Evolutionary conservation across 2,113 vertebrate species (phyloP), one percentile per base, ranked within the genome.

Genomic region (Fulica atra): DNA sequence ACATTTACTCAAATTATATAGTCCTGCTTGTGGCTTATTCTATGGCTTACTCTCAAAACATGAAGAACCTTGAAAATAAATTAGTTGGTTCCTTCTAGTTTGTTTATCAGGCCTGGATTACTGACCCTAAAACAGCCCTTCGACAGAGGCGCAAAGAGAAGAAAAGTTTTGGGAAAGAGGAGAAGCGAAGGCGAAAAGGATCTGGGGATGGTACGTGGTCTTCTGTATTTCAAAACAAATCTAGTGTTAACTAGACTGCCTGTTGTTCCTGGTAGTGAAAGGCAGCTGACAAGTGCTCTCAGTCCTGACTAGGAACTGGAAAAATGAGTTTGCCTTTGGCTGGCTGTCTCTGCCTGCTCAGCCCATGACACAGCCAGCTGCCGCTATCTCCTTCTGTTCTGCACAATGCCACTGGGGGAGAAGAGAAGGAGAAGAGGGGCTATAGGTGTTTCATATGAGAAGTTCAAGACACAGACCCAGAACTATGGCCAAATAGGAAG

Each of bases 41-140:
- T 95, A 23, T 64, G 79, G 87, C 73, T 95, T 88, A 48, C 38
- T 97, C 79, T 91, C 26, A 78, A 83, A 89, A 85, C 60, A 77
- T 63, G 48, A 74, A 91, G 86, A 71, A 50, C 16, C 42, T 92
- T 88, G 86, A 93, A 95, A 95, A 90, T 94, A 94, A 98, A 85
- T 95, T 6, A 81, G 25, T 86, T 95, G 95, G 94, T 76, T 94
- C 93, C 82, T 87, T 97, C 56, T 97, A 99, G 99, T 99, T 99
- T 97, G 97, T 99, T 64, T 99, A 99, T 96, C 99, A 99, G 66
- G 99, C 99, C 81, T 99, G 99, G 99, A 99, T 99, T 94, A 99
- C 99, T 42, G 99, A 99, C 96, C 99, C 99, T 46, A 99, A 99
- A 98, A 99, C 99, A 13, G 99, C 99, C 12, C 97, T 99, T 56